Percentiles rank a stretch among this genome's conserved stretches.
Evolutionary conservation across 2,797 vertebrate genomes (phyloP).

Genomic region (Eospalax fontanierii): DNA sequence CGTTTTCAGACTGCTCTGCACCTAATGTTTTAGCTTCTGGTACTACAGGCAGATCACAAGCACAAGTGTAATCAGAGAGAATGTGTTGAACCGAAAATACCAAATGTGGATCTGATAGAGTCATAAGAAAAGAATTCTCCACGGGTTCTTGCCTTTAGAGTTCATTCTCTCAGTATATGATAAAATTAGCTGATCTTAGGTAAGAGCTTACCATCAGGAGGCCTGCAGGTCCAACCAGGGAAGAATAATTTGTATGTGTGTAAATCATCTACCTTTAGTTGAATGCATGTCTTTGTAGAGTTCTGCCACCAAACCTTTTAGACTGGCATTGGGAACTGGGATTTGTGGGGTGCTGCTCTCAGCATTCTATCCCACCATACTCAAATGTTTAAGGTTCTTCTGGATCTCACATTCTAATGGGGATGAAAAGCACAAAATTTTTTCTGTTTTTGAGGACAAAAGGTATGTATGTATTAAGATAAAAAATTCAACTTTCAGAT

Average conservation of each 20-base stretch:
- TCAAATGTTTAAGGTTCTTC: slow-evolving; percentile 18
- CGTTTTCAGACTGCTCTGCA: slow-evolving; percentile 28
- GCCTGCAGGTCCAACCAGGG: not conserved
- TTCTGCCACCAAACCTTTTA: not conserved
- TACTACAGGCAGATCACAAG: not conserved
- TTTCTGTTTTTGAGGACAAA: not conserved
- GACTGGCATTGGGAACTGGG: not conserved
- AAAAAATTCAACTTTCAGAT: slow-evolving; percentile 57
- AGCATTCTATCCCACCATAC: slow-evolving; percentile 7
- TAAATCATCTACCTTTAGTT: not conserved
- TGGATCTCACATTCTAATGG: slow-evolving; percentile 40
- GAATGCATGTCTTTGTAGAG: slow-evolving; percentile 35
- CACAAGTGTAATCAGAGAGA: slow-evolving; percentile 16
- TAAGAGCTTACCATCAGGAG: slow-evolving; percentile 30
- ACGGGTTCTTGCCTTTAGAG: not conserved
- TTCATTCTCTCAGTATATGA: slow-evolving; percentile 34
- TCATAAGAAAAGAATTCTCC: slow-evolving; percentile 11
- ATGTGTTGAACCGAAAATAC: not conserved
- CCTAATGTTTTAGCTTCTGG: not conserved
- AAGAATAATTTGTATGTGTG: slow-evolving; percentile 15
- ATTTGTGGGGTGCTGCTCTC: not conserved
- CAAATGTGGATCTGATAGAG: not conserved
- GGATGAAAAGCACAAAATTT: not conserved
- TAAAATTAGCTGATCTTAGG: slow-evolving; percentile 50
- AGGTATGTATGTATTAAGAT: not conserved